A percentile compares a stretch with the other conserved stretches of the same genome.
Evolutionary conservation across 2,888 invertebrate species (phyloP).

Genomic region (Plagodis pulveraria): DNA sequence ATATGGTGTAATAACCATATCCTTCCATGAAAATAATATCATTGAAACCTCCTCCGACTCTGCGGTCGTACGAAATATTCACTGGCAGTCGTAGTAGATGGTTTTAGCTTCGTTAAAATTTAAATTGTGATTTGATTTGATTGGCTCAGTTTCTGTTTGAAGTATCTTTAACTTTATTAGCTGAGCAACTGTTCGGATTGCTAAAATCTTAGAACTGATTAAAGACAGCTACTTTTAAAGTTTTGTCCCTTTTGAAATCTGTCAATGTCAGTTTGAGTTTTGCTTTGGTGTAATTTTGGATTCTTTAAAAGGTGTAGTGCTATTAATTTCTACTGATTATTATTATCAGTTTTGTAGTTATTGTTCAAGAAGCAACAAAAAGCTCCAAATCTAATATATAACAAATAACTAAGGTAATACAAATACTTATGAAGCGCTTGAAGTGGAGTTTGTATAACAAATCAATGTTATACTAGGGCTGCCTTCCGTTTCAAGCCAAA

Average conservation of each 20-base stretch:
- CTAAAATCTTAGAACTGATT: conserved; percentile 28
- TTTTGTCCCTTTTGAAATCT: conserved; percentile 1
- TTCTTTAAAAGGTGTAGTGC: no score
- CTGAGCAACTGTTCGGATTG: conserved; percentile 17
- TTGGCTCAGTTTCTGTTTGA: conserved; percentile 39
- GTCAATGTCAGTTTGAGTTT: conserved; percentile 4
- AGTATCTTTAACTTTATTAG: conserved; percentile 36
- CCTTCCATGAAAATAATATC: background rate
- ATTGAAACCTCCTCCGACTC: background rate
- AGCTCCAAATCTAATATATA: no score
- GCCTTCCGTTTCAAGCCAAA: no score
- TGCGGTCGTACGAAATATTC: conserved; percentile 51
- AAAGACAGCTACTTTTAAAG: conserved; percentile 26
- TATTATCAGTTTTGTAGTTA: no score
- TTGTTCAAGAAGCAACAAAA: no score
- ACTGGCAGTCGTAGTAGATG: conserved; percentile 16
- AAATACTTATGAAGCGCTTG: no score
- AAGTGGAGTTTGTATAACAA: no score
- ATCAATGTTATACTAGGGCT: no score
- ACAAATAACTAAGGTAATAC: no score
- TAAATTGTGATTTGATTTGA: conserved; percentile 52
- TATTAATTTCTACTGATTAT: no score
- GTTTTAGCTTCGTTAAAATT: conserved; percentile 49
- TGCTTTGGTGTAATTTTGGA: background rate
- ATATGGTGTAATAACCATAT: background rate